These are phyloP conservation scores for Nomada fucata DNA, from an alignment of 2,888 invertebrate genomes.

Conservation along the genomic window DNA sequence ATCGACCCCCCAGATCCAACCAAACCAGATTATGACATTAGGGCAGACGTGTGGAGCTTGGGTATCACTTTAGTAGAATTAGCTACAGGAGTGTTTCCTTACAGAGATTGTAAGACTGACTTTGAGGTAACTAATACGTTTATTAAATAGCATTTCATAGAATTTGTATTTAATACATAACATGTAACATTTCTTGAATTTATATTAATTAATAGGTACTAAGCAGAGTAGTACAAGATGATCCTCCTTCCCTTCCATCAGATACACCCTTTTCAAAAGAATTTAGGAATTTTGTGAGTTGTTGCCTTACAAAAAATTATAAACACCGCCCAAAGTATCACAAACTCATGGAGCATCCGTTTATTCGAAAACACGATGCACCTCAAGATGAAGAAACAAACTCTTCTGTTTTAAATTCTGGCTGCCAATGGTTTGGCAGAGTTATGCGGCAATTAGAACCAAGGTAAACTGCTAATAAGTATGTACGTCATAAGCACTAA, in stretches of 20 bases:
- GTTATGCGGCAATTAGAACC: constrained; percentile 86
- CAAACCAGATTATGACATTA: constrained; percentile 98
- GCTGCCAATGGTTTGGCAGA: constrained; percentile 90
- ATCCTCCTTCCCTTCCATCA: constrained; percentile 93
- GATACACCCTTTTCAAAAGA: constrained; percentile 92
- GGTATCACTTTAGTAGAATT: constrained; percentile 98
- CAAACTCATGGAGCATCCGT: constrained; percentile 94
- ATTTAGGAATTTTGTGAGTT: constrained; percentile 95
- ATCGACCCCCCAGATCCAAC: constrained; percentile 97
- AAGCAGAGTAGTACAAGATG: constrained; percentile 91
- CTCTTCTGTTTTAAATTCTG: constrained; percentile 75
- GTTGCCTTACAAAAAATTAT: constrained; percentile 97
- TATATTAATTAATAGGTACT: constrained; percentile 81
- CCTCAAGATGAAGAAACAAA: constrained; percentile 73
- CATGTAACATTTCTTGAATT: constrained; percentile 15
- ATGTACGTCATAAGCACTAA: constrained; percentile 7
- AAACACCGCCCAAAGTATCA: constrained; percentile 97
- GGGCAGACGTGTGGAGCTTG: constrained; percentile 99
- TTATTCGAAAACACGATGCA: constrained; percentile 91
- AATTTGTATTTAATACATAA: neutral
- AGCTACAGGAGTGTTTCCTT: constrained; percentile 98
- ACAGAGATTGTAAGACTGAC: constrained; percentile 97
- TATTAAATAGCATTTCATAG: neutral
- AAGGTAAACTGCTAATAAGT: constrained; percentile 75
- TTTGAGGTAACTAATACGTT: constrained; percentile 90